Percentiles rank a stretch among this genome's conserved stretches.
Conservation (phyloP, 2,888 invertebrate genomes). For the Eubasilissa splendida region DNA sequence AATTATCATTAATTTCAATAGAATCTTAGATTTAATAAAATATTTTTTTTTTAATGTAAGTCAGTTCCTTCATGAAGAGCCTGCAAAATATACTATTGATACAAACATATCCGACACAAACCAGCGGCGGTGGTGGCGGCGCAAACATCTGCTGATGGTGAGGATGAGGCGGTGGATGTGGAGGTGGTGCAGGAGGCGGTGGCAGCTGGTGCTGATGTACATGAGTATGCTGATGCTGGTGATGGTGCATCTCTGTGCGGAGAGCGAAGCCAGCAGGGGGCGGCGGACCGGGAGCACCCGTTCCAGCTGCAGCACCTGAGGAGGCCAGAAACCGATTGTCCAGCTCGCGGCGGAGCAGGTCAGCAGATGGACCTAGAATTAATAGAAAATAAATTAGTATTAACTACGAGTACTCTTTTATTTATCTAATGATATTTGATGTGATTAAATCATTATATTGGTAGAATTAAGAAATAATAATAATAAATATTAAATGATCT, state of each 20-base stretch:
- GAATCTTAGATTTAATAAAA: too few relatives aligned
- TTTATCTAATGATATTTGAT: too few relatives aligned
- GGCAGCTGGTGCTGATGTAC: conserved; percentile 89
- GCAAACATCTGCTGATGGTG: conserved; percentile 55
- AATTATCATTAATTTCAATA: too few relatives aligned
- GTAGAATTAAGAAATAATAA: too few relatives aligned
- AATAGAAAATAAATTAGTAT: background rate
- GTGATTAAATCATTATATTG: too few relatives aligned
- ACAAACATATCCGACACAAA: conserved; percentile 64
- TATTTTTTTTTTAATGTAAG: too few relatives aligned
- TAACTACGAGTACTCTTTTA: background rate
- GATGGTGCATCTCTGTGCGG: conserved; percentile 92
- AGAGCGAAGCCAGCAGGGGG: conserved; percentile 74
- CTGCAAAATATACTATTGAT: background rate
- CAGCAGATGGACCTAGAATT: conserved; percentile 75
- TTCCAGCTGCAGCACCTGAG: conserved; percentile 75
- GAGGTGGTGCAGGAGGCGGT: conserved; percentile 68
- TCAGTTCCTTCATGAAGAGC: too few relatives aligned
- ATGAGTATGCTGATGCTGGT: conserved; percentile 94
- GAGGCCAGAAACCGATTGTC: conserved; percentile 93
- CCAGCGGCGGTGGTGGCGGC: conserved; percentile 70
- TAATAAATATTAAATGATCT: too few relatives aligned
- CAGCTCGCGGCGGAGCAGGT: conserved; percentile 89
- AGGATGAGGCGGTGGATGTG: conserved; percentile 59
- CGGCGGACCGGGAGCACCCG: conserved; percentile 66